Conservation (phyloP, 2,888 invertebrate species). For the Eristalinus sepulchralis region DNA sequence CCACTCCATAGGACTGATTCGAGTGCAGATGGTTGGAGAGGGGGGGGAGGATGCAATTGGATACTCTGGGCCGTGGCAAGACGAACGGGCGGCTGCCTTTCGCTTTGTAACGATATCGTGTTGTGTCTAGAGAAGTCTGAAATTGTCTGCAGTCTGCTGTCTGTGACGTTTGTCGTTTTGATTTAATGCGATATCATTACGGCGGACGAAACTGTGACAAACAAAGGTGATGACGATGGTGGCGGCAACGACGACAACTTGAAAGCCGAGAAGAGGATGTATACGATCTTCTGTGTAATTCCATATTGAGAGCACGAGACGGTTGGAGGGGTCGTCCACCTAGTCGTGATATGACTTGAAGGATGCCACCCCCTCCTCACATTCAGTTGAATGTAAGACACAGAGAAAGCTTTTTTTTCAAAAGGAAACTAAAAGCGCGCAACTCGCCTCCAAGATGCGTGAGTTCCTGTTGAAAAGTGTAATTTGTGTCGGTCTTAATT, state of each 20-base stretch:
- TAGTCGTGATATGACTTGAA: slow-evolving; percentile 25
- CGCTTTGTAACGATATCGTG: slow-evolving; percentile 50
- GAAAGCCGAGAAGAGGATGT: slow-evolving; percentile 7
- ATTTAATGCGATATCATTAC: slow-evolving; percentile 63
- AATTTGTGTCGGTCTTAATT: slow-evolving; percentile 49
- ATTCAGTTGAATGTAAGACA: slow-evolving; percentile 6
- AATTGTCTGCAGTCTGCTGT: slow-evolving; percentile 23
- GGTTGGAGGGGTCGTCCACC: slow-evolving; percentile 34
- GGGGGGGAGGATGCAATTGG: slow-evolving; percentile 40
- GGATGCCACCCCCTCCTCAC: not conserved
- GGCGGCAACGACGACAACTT: not conserved
- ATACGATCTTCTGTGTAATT: slow-evolving; percentile 25
- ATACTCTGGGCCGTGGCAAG: slow-evolving; percentile 23
- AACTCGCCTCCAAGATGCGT: slow-evolving; percentile 29
- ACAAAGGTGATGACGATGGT: slow-evolving; percentile 35
- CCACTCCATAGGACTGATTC: not conserved
- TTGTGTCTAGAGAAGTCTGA: slow-evolving; percentile 38
- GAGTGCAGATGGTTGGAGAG: not conserved
- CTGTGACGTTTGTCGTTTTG: slow-evolving; percentile 12
- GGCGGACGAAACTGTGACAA: slow-evolving; percentile 52
- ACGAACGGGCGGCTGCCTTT: not conserved
- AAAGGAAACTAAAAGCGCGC: not conserved
- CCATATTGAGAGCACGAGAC: slow-evolving; percentile 16
- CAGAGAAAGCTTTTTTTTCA: slow-evolving; percentile 10
- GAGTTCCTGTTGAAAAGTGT: slow-evolving; percentile 35